Base-by-base conservation (phyloP, 1,140 invertebrate species). In the Matsumurasca onukii region DNA sequence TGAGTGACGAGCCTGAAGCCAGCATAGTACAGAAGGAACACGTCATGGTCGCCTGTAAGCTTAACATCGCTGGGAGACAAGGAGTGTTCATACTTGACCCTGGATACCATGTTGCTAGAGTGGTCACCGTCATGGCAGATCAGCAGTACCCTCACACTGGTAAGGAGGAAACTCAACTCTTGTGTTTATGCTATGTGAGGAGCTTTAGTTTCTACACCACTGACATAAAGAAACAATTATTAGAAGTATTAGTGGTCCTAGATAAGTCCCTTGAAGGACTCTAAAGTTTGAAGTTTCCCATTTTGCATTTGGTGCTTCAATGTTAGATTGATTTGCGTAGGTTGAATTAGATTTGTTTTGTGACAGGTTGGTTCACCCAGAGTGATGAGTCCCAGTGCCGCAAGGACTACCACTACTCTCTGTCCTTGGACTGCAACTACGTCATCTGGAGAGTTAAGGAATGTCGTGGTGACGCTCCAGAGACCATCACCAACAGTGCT, bases 41-140 rank as follows among this genome's bases (percentile, higher is more conserved):
- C 77, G 92, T 94, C 27, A 82, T 95, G 77, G 88, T 94, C 17
- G 91, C 90, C 68, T 80, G 94, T 73, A 88, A 87, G 72, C 84
- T 97, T 59, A 76, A 83, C 65, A 86, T 95, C 34, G 86, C 84
- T 24, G 89, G 86, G 17, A 84, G 94, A 34, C 77, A 78, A 0
- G 94, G 93, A 15, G 81, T 92, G 22, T 79, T 95, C 77, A 82
- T 96, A 1, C 84, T 94, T n/a, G 94, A 96, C 81, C 92, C 93
- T 0, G 94, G 94, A 9, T 97, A 96, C 79, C 94, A 97, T 77
- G 88, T 96, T 49, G 88, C 89, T 25, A 82, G 91, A 39, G 90
- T 91, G 20, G 85, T 96, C 51, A 92, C 92, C 22, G 89, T 95
- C 27, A 97, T 95, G 93, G 80, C 85, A 24, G 94, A 96, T 77